Conservation (phyloP, 37 sponge, comb jelly and placozoan species). For the Halisarca cf. caerulea region DNA sequence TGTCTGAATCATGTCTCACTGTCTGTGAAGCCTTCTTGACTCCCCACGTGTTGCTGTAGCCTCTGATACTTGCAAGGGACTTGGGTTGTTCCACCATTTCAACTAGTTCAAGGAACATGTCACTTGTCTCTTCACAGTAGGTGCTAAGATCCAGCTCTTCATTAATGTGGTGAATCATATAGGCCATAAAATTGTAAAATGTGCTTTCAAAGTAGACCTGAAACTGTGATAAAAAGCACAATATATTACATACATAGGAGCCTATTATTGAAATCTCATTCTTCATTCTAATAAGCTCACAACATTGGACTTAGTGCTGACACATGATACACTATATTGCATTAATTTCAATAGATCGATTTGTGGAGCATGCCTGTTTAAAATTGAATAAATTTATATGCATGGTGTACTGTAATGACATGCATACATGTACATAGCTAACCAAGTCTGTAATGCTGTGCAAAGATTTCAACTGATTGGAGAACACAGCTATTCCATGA, state of each 20-base stretch:
- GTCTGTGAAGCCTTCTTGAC: not conserved
- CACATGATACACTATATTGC: too few relatives aligned
- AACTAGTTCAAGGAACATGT: not conserved
- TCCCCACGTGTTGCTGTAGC: slow-evolving; percentile 23
- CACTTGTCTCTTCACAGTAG: not conserved
- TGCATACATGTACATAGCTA: too few relatives aligned
- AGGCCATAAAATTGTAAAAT: slow-evolving; percentile 72
- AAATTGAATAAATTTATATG: too few relatives aligned
- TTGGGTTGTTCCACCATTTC: not conserved
- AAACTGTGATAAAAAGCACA: slow-evolving; percentile 11
- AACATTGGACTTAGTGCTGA: too few relatives aligned
- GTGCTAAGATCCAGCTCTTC: slow-evolving; percentile 65
- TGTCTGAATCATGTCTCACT: too few relatives aligned
- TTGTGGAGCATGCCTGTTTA: too few relatives aligned
- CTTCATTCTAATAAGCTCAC: too few relatives aligned
- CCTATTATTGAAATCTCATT: too few relatives aligned
- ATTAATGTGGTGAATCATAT: slow-evolving; percentile 73
- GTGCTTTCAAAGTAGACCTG: slow-evolving; percentile 63
- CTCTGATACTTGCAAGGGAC: not conserved
- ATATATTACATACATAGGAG: too few relatives aligned
- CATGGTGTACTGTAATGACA: too few relatives aligned
- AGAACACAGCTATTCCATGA: not conserved
- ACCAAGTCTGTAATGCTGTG: not conserved
- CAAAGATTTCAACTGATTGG: not conserved
- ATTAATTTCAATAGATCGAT: too few relatives aligned